A percentile compares a stretch with the other conserved stretches of the same genome.
These are phyloP conservation scores for Nasonovia ribisnigri DNA, from an alignment of 2,888 invertebrate species.

Conservation along the genomic window DNA sequence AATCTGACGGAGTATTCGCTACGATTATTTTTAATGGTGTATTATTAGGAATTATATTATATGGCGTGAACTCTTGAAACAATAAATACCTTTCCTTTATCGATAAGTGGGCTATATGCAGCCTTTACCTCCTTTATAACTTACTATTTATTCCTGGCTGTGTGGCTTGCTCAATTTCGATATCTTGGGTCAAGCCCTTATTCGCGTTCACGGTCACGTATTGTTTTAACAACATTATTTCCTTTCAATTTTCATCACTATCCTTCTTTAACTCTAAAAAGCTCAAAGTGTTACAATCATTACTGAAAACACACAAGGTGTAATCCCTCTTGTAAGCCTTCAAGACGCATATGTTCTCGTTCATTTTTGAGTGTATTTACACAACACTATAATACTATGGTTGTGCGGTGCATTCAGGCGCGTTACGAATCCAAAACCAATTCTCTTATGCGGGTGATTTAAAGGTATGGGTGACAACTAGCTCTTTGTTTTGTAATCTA, in stretches of 20 bases:
- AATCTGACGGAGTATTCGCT: neutral
- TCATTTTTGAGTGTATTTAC: slow-evolving; percentile 48
- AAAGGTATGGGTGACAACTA: slow-evolving; percentile 17
- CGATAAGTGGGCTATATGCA: slow-evolving; percentile 1
- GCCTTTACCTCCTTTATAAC: neutral
- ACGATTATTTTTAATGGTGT: neutral
- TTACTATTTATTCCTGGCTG: neutral
- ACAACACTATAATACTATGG: slow-evolving; percentile 8
- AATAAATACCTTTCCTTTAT: neutral
- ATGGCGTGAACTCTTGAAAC: neutral
- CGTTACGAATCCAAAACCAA: slow-evolving; percentile 39
- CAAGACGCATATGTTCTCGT: slow-evolving; percentile 27
- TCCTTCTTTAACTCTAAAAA: slow-evolving; percentile 35
- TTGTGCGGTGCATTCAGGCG: neutral
- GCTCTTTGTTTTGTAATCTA: slow-evolving; percentile 47
- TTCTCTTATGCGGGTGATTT: slow-evolving; percentile 31
- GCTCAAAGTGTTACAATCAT: slow-evolving; percentile 55
- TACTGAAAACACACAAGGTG: slow-evolving; percentile 43
- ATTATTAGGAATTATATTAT: slow-evolving; percentile 5
- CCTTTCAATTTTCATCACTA: slow-evolving; percentile 24
- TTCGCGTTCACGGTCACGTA: slow-evolving; percentile 54
- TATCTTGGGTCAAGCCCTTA: slow-evolving; percentile 37
- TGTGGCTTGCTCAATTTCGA: neutral
- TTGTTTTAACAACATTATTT: slow-evolving; percentile 47
- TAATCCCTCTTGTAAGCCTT: slow-evolving; percentile 52